phyloP scores from a whole-genome alignment of 2,113 vertebrate species.

The Rousettus leschenaultii region DNA sequence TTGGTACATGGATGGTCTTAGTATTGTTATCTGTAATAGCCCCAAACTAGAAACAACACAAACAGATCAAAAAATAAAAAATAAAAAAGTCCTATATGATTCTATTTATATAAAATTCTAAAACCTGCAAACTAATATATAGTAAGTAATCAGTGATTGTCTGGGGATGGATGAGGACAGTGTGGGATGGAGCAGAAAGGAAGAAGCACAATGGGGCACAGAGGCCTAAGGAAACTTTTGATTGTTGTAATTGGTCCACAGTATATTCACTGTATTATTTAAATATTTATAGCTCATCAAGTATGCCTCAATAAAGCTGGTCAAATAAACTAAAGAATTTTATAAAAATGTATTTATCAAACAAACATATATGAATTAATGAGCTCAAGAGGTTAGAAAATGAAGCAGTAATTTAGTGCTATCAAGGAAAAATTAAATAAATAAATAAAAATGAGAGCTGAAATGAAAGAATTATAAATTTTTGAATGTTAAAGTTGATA shows the following conservation, averaged over 20 bases:
- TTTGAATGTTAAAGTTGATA: not conserved
- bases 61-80: not conserved
- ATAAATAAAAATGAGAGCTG: not conserved
- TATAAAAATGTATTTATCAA: not conserved
- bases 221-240: fast-evolving
- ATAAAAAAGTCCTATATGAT: not conserved
- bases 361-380: not conserved
- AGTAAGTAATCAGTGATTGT: not conserved
- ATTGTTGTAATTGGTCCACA: not conserved
- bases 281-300: not conserved
- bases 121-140: not conserved
- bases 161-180: fast-evolving
- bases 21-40: not conserved
- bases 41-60: not conserved
- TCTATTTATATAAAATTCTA: not conserved
- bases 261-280: not conserved
- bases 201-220: fast-evolving
- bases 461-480: not conserved
- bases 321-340: not conserved
- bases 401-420: not conserved
- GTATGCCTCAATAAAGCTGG: not conserved
- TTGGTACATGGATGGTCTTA: not conserved
- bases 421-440: not conserved
- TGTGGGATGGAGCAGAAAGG: not conserved
- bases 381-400: not conserved